Percentiles rank a stretch among this genome's conserved stretches.
These are phyloP conservation scores for Tinamus major DNA, from an alignment of 2,797 vertebrate species.

Conservation along the genomic window DNA sequence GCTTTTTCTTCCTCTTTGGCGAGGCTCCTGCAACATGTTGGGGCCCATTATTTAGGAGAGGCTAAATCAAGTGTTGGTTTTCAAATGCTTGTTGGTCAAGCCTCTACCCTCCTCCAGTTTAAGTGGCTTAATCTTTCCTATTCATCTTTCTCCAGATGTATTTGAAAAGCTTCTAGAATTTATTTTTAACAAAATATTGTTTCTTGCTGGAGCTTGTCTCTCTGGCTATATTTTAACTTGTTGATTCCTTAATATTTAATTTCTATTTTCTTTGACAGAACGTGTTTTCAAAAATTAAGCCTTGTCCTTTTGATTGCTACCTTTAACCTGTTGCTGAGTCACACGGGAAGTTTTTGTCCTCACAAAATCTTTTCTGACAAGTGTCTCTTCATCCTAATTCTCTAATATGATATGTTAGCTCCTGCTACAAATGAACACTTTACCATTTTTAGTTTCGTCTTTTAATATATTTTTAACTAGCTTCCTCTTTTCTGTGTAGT, in stretches of 20 bases:
- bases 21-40: fast-evolving
- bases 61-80: neutral
- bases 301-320: neutral
- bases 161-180: neutral
- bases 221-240: slow-evolving; percentile 25
- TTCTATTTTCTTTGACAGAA: neutral
- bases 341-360: neutral
- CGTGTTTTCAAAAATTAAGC: neutral
- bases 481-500: neutral
- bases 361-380: neutral
- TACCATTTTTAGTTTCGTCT: neutral
- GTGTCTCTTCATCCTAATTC: neutral
- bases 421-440: neutral
- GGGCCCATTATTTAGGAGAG: neutral
- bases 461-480: neutral
- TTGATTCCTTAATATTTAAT: neutral
- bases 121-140: neutral
- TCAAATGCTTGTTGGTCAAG: neutral
- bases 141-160: slow-evolving; percentile 2
- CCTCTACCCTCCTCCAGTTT: neutral
- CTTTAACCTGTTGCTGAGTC: neutral
- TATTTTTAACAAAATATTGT: neutral
- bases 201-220: slow-evolving; percentile 37
- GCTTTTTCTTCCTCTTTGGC: neutral
- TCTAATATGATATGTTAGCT: neutral